phyloP scores from a whole-genome alignment of 1,140 invertebrate species.

The Coelopa frigida region DNA sequence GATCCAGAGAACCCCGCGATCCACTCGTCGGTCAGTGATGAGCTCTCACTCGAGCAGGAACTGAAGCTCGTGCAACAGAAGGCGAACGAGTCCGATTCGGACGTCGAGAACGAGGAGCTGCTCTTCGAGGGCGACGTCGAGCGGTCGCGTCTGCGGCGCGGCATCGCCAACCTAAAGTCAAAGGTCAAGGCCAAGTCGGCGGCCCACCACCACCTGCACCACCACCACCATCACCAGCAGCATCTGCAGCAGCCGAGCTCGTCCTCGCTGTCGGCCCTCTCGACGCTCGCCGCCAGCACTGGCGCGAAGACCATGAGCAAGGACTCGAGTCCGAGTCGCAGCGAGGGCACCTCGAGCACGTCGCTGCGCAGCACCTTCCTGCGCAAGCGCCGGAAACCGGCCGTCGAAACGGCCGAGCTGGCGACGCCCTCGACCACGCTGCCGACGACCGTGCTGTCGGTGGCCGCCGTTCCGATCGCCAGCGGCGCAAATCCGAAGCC shows the following conservation, averaged over 20 bases:
- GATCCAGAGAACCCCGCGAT: conserved; percentile 31
- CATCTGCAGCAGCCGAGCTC: not conserved
- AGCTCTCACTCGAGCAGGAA: conserved; percentile 21
- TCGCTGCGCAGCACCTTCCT: conserved; percentile 7
- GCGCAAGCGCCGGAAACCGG: conserved; percentile 6
- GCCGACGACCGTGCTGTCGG: not conserved
- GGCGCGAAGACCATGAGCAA: conserved; percentile 6
- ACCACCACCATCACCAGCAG: not conserved
- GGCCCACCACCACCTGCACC: conserved; percentile 20
- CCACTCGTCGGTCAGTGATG: conserved; percentile 31
- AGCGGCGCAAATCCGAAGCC: conserved; percentile 5
- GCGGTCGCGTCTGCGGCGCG: conserved; percentile 29
- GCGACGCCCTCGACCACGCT: conserved; percentile 2
- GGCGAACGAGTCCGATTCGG: conserved; percentile 31
- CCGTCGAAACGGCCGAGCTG: conserved; percentile 7
- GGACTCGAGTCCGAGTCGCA: conserved; percentile 7
- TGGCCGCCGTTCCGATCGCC: not conserved
- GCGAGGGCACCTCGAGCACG: not conserved
- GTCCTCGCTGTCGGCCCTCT: not conserved
- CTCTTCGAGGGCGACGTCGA: conserved; percentile 16
- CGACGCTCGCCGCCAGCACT: not conserved
- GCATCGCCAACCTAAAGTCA: conserved; percentile 36
- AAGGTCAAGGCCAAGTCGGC: conserved; percentile 37
- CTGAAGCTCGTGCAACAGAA: conserved; percentile 4
- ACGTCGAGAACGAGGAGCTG: conserved; percentile 29